Percentiles rank a stretch among this genome's conserved stretches.
Evolutionary conservation across 2,888 invertebrate species (phyloP).

Genomic region (Sinopyrophorus schimmeli): DNA sequence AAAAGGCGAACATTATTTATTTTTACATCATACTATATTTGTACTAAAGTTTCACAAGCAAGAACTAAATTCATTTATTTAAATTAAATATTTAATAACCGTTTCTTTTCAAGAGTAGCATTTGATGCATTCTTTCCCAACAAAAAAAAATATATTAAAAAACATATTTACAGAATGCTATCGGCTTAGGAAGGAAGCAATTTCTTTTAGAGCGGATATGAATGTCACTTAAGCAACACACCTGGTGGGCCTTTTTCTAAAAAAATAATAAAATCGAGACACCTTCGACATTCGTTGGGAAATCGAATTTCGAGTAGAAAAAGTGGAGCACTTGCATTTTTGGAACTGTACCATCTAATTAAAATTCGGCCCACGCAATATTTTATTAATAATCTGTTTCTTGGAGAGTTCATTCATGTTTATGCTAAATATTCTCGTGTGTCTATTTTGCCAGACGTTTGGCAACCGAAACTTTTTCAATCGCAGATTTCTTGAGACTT

Average conservation of each 20-base stretch:
- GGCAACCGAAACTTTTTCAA: conserved; percentile 18
- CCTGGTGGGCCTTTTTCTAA: too few species aligned
- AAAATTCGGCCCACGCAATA: conserved; percentile 25
- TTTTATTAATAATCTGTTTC: conserved; percentile 23
- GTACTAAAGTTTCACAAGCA: conserved; percentile 12
- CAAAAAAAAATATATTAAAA: not conserved
- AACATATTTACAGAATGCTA: conserved; percentile 19
- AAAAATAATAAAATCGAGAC: too few species aligned
- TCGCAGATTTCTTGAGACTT: conserved; percentile 5
- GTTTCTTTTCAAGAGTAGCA: too few species aligned
- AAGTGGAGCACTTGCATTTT: conserved; percentile 17
- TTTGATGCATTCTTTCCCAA: too few species aligned
- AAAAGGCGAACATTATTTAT: too few species aligned
- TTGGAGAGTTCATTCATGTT: conserved; percentile 33
- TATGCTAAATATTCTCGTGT: conserved; percentile 23
- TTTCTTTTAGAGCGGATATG: conserved; percentile 37
- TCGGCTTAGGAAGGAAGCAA: conserved; percentile 36
- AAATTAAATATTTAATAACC: too few species aligned
- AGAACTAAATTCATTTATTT: conserved; percentile 1
- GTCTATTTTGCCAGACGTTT: conserved; percentile 23
- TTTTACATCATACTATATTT: too few species aligned
- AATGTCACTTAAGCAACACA: conserved; percentile 31
- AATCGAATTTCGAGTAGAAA: not conserved
- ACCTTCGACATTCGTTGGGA: too few species aligned
- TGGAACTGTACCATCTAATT: conserved; percentile 22